Conservation (phyloP, 1,140 invertebrate species). For the Sinonovacula constricta region DNA sequence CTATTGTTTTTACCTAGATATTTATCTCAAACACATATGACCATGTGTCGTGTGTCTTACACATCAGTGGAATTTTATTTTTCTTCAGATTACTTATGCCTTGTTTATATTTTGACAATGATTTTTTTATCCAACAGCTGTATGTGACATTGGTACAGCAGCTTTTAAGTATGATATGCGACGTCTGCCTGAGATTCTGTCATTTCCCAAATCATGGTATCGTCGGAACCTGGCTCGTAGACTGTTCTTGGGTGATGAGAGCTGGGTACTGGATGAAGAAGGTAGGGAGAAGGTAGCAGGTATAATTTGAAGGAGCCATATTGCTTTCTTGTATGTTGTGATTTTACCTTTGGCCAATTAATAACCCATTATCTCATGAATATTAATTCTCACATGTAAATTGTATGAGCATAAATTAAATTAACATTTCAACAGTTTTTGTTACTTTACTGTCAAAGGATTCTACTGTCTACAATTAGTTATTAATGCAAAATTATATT, state of each 20-base stretch:
- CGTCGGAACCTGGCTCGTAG: conserved; percentile 93
- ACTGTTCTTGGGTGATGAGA: conserved; percentile 92
- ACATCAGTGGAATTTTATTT: background rate
- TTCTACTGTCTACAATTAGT: too few species aligned
- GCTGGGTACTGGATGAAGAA: conserved; percentile 66
- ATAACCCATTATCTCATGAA: too few species aligned
- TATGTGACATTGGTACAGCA: conserved; percentile 97
- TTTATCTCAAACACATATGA: too few species aligned
- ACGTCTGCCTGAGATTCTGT: conserved; percentile 96
- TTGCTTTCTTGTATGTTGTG: too few species aligned
- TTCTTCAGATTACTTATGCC: background rate
- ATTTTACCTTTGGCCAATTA: too few species aligned
- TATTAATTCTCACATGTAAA: too few species aligned
- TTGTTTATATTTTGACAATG: background rate
- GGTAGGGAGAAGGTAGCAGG: conserved; percentile 60
- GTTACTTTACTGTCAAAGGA: too few species aligned
- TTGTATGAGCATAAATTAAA: too few species aligned
- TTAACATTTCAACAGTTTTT: too few species aligned
- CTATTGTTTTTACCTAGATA: too few species aligned
- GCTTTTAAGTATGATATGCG: conserved; percentile 99
- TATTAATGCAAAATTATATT: too few species aligned
- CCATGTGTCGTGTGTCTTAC: background rate
- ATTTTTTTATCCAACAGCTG: conserved; percentile 83
- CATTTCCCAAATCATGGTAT: conserved; percentile 98
- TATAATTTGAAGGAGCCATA: too few species aligned